phyloP scores from a whole-genome alignment of 1,140 invertebrate species.

The Maconellicoccus hirsutus region DNA sequence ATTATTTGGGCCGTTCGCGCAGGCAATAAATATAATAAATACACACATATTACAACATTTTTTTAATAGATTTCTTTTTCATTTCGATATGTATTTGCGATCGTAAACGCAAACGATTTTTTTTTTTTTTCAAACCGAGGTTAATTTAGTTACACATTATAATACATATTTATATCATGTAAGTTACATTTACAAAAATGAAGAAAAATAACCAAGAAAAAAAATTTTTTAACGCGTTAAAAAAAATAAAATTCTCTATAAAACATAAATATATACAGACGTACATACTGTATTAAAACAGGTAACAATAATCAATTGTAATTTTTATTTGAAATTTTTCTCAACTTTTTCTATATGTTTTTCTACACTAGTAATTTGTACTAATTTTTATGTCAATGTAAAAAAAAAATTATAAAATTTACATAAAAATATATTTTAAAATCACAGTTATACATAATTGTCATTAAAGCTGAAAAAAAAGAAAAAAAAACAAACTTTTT shows the following conservation, averaged over 20 bases:
- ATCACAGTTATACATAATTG: slow-evolving; percentile 18
- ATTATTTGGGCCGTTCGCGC: not conserved
- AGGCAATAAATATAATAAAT: slow-evolving; percentile 12
- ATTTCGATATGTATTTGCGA: not conserved
- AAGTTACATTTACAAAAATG: not conserved
- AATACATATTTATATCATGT: not conserved
- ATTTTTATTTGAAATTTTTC: not conserved
- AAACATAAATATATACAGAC: not conserved
- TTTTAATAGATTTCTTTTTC: no score
- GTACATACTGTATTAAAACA: slow-evolving; percentile 1
- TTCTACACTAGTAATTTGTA: not conserved
- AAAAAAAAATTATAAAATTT: slow-evolving; percentile 14
- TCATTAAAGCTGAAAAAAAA: not conserved
- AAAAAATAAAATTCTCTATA: not conserved
- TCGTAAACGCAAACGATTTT: not conserved
- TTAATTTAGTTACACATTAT: slow-evolving; percentile 13
- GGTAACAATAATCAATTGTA: slow-evolving; percentile 14
- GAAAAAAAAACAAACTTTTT: not conserved
- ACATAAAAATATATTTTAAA: slow-evolving; percentile 16
- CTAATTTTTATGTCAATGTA: slow-evolving; percentile 12
- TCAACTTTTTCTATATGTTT: not conserved
- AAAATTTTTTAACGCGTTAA: not conserved
- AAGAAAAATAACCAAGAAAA: not conserved
- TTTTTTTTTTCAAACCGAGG: not conserved
- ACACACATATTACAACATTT: not conserved